Evolutionary conservation across 2,888 invertebrate species (phyloP).

Genomic region (Smittia aterrima): DNA sequence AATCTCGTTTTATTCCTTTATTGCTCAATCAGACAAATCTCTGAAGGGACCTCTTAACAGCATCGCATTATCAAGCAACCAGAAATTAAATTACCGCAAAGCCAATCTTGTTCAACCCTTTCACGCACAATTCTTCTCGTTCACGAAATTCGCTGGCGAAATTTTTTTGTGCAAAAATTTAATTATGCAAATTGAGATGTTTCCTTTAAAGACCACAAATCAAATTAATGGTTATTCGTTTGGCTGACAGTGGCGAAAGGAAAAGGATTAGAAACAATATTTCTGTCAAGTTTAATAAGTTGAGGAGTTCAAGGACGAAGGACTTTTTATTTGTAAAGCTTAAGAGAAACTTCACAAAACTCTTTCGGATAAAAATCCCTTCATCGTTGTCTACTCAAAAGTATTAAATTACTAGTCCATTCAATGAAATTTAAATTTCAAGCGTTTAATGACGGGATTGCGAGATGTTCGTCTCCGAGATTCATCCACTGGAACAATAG

Average conservation of each 20-base stretch:
- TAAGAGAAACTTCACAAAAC: too few species aligned
- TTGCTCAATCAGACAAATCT: constrained; percentile 18
- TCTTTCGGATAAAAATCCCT: background rate
- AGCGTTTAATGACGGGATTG: constrained; percentile 13
- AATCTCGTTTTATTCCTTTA: constrained; percentile 9
- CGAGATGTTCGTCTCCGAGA: background rate
- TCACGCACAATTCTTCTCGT: background rate
- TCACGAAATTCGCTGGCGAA: background rate
- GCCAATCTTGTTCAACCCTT: constrained; percentile 24
- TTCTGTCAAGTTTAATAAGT: too few species aligned
- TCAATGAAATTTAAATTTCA: constrained; percentile 18
- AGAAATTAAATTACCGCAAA: constrained; percentile 21
- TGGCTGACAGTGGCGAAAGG: background rate
- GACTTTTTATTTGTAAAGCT: too few species aligned
- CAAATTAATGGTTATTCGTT: constrained; percentile 29
- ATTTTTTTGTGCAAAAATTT: constrained; percentile 22
- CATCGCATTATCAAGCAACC: constrained; percentile 22
- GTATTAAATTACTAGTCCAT: constrained; percentile 39
- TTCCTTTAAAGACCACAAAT: constrained; percentile 37
- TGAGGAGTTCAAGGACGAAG: too few species aligned
- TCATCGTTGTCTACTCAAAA: background rate
- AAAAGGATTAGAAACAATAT: constrained; percentile 38
- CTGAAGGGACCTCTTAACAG: constrained; percentile 16
- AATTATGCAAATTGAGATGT: constrained; percentile 39
- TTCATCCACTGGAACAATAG: constrained; percentile 25